Base-by-base conservation (phyloP, 2,888 invertebrate genomes). In the Heliconius ismenius region DNA sequence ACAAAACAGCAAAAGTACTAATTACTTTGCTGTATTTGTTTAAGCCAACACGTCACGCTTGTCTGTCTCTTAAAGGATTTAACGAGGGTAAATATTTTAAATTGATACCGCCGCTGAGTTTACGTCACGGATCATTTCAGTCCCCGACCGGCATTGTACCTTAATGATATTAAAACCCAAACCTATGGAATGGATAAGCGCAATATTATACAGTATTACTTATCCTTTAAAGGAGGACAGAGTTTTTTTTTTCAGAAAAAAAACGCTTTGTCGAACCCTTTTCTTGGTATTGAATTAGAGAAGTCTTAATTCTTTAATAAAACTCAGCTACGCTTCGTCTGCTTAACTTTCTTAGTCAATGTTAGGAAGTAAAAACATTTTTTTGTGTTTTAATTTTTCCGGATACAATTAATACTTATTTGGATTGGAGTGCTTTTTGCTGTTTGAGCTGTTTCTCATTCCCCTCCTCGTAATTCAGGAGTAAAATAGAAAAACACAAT, bases 111-210 rank as follows among this genome's bases (percentile, higher is more conserved):
- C 86, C 84, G 84, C 86, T 73, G 89, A 88, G 86, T 87, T 90
- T 88, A 89, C 88, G 89, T 86, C 87, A 88, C 90, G 91, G 91
- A 89, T 90, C 90, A 90, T 91, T 90, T 90, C 86, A 84, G 78
- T 80, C 82, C 82, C 82, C 81, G 82, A 86, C 85, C 84, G 82
- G 84, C 85, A 88, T 90, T 90, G 88, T 90, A 85, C 83, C 83
- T 85, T 91, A 91, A 91, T 89, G 90, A 90, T 85, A 88, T 91
- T 89, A 89, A 86, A 86, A 84, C 81, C 80, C 81, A 81, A 83
- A 84, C 85, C 84, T 83, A 85, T 83, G 84, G 86, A 88, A 88
- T 86, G 88, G 87, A 88, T 87, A 88, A 89, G 86, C 87, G 84
- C 84, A 84, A 87, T 88, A 86, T 87, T 86, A 86, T 87, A 85